Evolutionary conservation across 1,140 invertebrate species (phyloP), one percentile per base, ranked within the genome.

Genomic region (Rhizoglyphus robini): DNA sequence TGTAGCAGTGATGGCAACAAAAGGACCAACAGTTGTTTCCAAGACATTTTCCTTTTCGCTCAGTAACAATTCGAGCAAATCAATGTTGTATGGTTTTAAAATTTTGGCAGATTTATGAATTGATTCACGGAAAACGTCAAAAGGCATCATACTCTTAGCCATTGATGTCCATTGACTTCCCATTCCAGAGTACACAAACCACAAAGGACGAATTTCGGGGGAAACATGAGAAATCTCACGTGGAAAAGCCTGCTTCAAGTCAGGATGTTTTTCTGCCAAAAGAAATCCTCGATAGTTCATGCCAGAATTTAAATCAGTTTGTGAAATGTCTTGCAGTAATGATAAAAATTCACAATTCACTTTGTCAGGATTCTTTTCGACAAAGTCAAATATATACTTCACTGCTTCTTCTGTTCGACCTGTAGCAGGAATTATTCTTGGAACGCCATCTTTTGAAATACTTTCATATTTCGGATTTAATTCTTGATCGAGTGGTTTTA

Each of bases 121-220:
- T 36, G 86, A 86, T 34, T 82, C 77, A 49, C 82, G 81, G 75
- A 96, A 96, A 0, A 79, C 74, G 41, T 89, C 84, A 31, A 97
- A 78, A 41, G 79, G 71, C 80, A 97, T 84, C 46, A 97, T 77
- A 25, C 86, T 81, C 72, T 83, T 83, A 5, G 83, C 91, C 93
- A 97, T 97, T 67, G 88, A 90, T 49, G 84, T 79, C 94, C 93
- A 98, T 78, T 98, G 94, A 34, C 86, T 85, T 8, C 95, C 95
- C 92, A 97, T 96, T 36, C 93, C 93, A 48, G 90, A 88, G 76
- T 93, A 96, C 38, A 96, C 80, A 75, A 83, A 96, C 88, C 90
- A 96, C 36, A 96, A 76, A 0, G 91, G 91, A n/a, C n/a, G n/a
- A 25, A 87, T 81, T 25, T 70, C 69, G 31, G 77, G 76, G 58